phyloP scores from a whole-genome alignment of 2,888 invertebrate genomes.

The Brachycybe producta region DNA sequence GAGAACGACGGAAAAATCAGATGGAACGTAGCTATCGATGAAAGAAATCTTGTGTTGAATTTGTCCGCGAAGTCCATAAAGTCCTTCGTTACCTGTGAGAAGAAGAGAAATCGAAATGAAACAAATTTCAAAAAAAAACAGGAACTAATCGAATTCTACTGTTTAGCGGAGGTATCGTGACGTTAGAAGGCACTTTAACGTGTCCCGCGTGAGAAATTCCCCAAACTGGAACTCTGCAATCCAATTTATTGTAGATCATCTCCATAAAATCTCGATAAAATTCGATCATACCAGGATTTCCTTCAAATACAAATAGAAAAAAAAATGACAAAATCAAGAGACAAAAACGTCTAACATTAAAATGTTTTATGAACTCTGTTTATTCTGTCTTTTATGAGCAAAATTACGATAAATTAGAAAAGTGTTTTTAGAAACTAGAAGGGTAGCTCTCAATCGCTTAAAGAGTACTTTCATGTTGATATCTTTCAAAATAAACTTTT shows the following conservation, averaged over 20 bases:
- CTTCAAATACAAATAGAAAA: conserved; percentile 26
- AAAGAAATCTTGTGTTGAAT: conserved; percentile 63
- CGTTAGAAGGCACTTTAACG: conserved; percentile 37
- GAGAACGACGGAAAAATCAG: conserved; percentile 58
- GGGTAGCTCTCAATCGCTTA: too few species aligned
- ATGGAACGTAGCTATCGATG: conserved; percentile 56
- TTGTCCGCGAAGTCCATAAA: conserved; percentile 67
- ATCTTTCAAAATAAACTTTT: too few species aligned
- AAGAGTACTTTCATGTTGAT: too few species aligned
- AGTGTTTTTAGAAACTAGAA: too few species aligned
- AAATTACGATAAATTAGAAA: too few species aligned
- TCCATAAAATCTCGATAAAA: conserved; percentile 65
- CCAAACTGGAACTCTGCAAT: conserved; percentile 56
- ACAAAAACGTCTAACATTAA: too few species aligned
- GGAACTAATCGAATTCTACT: conserved; percentile 8
- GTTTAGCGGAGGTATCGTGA: conserved; percentile 36
- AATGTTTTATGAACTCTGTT: too few species aligned
- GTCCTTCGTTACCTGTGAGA: conserved; percentile 39
- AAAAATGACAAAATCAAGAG: conserved; percentile 1
- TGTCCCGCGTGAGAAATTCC: conserved; percentile 72
- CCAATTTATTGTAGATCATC: conserved; percentile 47
- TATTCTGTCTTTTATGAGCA: too few species aligned
- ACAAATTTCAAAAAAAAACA: conserved; percentile 6
- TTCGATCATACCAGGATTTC: conserved; percentile 74
- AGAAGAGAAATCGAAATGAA: conserved; percentile 3